Evolutionary conservation across 2,797 vertebrate species (phyloP), one percentile per base, ranked within the genome.

Genomic region (Acipenser oxyrinchus): DNA sequence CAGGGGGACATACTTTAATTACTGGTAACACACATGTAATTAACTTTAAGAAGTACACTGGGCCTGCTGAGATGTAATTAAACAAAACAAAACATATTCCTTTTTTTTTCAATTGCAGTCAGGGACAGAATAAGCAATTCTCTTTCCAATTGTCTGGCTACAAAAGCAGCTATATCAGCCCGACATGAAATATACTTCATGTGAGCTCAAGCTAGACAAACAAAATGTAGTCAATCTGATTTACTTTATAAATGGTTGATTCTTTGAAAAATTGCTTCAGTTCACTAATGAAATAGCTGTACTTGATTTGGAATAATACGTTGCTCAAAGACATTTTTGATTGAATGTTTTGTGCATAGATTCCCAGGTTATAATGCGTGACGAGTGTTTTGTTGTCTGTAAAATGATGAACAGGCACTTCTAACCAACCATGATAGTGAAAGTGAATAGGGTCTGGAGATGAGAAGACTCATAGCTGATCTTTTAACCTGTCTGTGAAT

Each of bases 1-100:
- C 73, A 73, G 72, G 69, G 53, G 65, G 15, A 70, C 72, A 63
- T 58, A 74, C 68, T 75, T 75, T 66, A 67, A 72, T 70, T 75
- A 77, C 68, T 73, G 64, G 75, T 72, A 80, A 65, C 65, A 71
- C 66, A 73, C 72, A 76, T 78, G 77, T 79, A 81, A 81, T 82
- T 71, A 75, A 75, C 63, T 68, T 73, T 71, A 74, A 73, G 58
- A 70, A 71, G 60, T 72, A 59, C 70, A 73, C 61, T 72, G 58
- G 62, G 69, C 49, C 49, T 15, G 15, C 60, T 65, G 58, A 61
- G 65, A 15, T 53, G 52, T 71, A 76, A 76, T 81, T 74, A 73
- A 76, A 78, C 65, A 73, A 73, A 64, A 60, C n/a, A 51, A 7
- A 53, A 73, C 59, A 65, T 69, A 73, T 63, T 70, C 79, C 67